Evolutionary conservation across 2,797 vertebrate genomes (phyloP).

Genomic region (Malacoctenus gilli): DNA sequence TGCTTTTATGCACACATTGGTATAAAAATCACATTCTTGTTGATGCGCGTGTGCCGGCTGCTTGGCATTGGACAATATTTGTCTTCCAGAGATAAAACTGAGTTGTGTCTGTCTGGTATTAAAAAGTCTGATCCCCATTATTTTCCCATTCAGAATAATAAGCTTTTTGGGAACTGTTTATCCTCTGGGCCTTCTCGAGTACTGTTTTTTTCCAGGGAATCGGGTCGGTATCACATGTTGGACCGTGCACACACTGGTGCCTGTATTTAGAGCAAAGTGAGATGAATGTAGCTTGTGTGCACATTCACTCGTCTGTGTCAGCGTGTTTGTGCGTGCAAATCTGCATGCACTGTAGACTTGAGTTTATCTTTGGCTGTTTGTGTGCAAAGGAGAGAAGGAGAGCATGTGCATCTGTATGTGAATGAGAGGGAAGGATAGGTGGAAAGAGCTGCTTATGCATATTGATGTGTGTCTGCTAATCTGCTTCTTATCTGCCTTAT

Average conservation of each 20-base stretch:
- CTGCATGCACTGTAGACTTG: constrained; percentile 41
- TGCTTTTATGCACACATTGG: constrained; percentile 23
- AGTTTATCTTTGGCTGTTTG: constrained; percentile 60
- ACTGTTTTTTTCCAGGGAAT: constrained; percentile 51
- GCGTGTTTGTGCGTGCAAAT: constrained; percentile 47
- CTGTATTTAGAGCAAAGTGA: constrained; percentile 51
- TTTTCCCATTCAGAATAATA: constrained; percentile 48
- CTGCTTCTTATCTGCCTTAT: constrained; percentile 75
- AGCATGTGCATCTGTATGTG: constrained; percentile 41
- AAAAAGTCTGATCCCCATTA: constrained; percentile 50
- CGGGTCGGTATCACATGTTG: constrained; percentile 51
- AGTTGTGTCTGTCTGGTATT: constrained; percentile 41
- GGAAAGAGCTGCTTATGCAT: constrained; percentile 71
- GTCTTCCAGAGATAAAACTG: constrained; percentile 29
- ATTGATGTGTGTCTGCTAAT: constrained; percentile 76
- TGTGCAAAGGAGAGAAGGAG: constrained; percentile 28
- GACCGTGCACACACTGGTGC: constrained; percentile 31
- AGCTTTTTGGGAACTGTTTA: constrained; percentile 44
- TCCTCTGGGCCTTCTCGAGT: constrained; percentile 41
- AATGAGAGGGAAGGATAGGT: constrained; percentile 51
- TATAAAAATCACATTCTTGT: constrained; percentile 27
- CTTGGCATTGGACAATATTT: constrained; percentile 30
- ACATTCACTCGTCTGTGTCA: constrained; percentile 40
- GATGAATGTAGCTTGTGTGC: constrained; percentile 47
- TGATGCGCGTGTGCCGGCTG: constrained; percentile 14